Conservation (phyloP, 2,113 vertebrate species). For the Podocnemis expansa region DNA sequence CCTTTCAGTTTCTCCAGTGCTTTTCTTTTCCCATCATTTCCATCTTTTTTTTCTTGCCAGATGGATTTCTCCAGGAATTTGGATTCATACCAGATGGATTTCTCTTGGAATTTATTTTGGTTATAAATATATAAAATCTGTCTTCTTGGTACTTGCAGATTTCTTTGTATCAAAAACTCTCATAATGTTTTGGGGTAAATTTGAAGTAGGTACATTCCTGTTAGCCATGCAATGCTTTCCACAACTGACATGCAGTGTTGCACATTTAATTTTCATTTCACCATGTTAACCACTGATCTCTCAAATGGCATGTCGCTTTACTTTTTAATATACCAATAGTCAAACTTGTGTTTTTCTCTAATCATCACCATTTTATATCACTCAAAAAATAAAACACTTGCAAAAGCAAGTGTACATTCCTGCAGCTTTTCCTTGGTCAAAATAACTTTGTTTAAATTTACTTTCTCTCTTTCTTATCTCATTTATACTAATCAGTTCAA, state of each 20-base stretch:
- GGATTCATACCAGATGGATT: neutral
- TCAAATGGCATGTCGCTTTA: neutral
- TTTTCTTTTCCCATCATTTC: neutral
- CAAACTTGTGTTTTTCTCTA: neutral
- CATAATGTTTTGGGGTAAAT: neutral
- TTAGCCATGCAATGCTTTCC: neutral
- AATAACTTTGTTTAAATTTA: conserved; percentile 3
- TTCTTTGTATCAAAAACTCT: neutral
- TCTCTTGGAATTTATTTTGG: neutral
- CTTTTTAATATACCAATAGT: neutral
- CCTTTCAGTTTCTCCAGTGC: neutral
- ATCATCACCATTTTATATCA: neutral
- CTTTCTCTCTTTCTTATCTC: neutral
- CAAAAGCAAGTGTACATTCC: neutral
- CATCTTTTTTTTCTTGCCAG: neutral
- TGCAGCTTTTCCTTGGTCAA: neutral
- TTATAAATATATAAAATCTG: neutral
- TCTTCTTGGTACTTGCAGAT: neutral
- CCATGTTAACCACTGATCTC: neutral
- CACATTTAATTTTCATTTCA: neutral
- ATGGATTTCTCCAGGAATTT: too few relatives aligned
- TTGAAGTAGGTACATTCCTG: neutral
- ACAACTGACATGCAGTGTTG: neutral
- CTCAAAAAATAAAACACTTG: neutral
- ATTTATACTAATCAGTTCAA: conserved; percentile 17